A percentile compares a stretch with the other conserved stretches of the same genome.
phyloP scores from a whole-genome alignment of 92 coral and sea anemone species.

The Paragorgia papillata region DNA sequence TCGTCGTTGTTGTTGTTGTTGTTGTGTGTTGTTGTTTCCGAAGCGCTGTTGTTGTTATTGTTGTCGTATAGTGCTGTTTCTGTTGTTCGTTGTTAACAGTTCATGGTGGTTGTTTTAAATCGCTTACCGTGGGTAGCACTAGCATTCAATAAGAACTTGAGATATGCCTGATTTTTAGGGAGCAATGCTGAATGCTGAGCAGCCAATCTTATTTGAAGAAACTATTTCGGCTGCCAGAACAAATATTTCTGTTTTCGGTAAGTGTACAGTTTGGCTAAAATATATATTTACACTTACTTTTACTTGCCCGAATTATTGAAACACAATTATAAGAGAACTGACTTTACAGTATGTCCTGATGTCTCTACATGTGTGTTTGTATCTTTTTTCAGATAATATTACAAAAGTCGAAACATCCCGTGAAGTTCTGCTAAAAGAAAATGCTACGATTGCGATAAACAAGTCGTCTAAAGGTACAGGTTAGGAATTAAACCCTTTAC shows the following conservation, averaged over 20 bases:
- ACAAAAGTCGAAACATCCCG: neutral
- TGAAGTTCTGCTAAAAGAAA: neutral
- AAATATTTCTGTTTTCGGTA: constrained; percentile 20
- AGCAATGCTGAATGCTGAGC: constrained; percentile 9
- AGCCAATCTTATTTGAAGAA: constrained; percentile 33
- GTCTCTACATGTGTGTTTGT: neutral
- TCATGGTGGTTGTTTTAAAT: no score
- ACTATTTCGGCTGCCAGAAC: constrained; percentile 10
- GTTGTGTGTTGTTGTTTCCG: no score
- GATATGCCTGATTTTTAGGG: neutral
- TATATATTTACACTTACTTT: neutral
- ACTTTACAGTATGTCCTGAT: no score
- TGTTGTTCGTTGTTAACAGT: no score
- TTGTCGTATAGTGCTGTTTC: no score
- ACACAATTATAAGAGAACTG: no score
- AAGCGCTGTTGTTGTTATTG: no score
- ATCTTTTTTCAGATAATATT: neutral
- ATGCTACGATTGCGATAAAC: neutral
- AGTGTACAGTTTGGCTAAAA: neutral
- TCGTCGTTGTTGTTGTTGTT: no score
- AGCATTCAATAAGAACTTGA: no score
- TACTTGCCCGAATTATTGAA: no score
- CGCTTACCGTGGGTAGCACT: no score
- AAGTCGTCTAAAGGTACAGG: neutral
- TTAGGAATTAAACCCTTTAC: neutral